A percentile compares a stretch with the other conserved stretches of the same genome.
These are phyloP conservation scores for Castor canadensis DNA, from an alignment of 2,113 vertebrate genomes.

Conservation along the genomic window DNA sequence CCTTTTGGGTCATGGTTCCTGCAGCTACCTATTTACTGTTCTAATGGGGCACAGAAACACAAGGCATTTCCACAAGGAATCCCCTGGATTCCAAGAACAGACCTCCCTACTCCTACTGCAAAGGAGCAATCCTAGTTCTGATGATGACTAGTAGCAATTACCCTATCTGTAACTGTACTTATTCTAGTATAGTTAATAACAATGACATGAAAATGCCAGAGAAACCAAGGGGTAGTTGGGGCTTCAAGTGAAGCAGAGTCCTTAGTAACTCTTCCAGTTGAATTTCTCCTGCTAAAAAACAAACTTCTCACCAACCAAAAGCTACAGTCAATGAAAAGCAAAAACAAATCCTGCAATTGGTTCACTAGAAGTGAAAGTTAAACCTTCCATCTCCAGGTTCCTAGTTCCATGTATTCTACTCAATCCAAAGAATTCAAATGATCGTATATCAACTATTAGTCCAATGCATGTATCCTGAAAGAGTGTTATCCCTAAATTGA, in stretches of 20 bases:
- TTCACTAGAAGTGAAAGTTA: neutral
- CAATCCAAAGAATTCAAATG: neutral
- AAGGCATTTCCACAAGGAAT: neutral
- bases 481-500: neutral
- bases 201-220: neutral
- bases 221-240: neutral
- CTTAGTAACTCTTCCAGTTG: neutral
- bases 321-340: neutral
- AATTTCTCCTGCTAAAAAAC: neutral
- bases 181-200: neutral
- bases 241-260: neutral
- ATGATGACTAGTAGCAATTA: neutral
- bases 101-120: neutral
- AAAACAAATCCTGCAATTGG: neutral
- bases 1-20: neutral
- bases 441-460: neutral
- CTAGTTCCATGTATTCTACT: neutral
- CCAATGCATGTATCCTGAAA: neutral
- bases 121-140: neutral
- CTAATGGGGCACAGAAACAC: neutral
- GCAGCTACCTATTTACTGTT: neutral
- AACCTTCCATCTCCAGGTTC: neutral
- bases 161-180: neutral
- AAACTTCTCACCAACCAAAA: neutral
- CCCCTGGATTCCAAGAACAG: neutral